Base-by-base conservation (phyloP, 1,140 invertebrate genomes). In the Trypoxylus dichotomus region DNA sequence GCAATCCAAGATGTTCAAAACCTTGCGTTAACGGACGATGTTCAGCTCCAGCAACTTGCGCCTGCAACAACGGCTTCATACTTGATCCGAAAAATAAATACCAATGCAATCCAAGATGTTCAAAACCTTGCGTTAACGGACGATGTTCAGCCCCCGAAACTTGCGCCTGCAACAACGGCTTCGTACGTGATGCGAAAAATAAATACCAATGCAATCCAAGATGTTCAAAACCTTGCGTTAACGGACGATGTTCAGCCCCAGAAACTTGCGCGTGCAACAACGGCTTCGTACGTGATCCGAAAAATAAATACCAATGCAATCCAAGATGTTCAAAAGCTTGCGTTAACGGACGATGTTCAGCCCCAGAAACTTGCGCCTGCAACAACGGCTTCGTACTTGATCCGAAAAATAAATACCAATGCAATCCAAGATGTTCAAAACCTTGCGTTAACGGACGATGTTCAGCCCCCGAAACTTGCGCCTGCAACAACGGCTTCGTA, bases 51-150 rank as follows among this genome's bases (percentile, higher is more conserved):
- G 32, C 2, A 32, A 32, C 32, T 7, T 32, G 32, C 7, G 32
- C 32, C 7, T 32, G 32, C 7, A 32, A 32, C 32, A 32, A 32
- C 7, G 32, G 32, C 32, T 32, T 32, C 32, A 7, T 32, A 7
- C 32, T 32, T 32, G 32, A 32, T 7, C 32, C 32, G 21, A 58
- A 58, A 11, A 58, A 58, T 11, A 58, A 58, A 24, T 3, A 82
- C 21, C 82, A 79, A 74, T 90, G 89, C 79, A 83, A 75, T 32
- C 91, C 92, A 0, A 79, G 83, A n/a, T 93, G 92, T 78, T 84
- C 81, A 1, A 85, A 87, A 1, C 84, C 86, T 15, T 92, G 92
- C 80, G 80, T 82, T 0, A 83, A 88, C 76, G 89, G 89, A 11
- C 86, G 76, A 74, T 83, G 27, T 75, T 80, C 84, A 68, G 83